A percentile compares a stretch with the other conserved stretches of the same genome.
phyloP scores from a whole-genome alignment of 1,140 invertebrate genomes.

The Drosophila sp. region DNA sequence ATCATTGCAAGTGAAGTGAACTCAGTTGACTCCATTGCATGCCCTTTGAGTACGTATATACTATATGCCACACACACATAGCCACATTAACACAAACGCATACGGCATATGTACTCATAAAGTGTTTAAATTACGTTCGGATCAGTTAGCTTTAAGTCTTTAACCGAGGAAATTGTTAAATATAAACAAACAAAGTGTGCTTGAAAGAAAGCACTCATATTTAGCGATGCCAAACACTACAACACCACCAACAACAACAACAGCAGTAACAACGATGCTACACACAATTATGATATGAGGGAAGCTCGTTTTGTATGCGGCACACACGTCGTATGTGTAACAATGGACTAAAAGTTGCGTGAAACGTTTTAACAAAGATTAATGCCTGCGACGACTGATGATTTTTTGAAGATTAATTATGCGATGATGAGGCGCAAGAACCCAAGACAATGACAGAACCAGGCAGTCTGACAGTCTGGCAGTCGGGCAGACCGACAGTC shows the following conservation, averaged over 20 bases:
- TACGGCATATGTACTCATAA: constrained; percentile 24
- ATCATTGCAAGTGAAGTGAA: constrained; percentile 82
- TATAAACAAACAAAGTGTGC: constrained; percentile 79
- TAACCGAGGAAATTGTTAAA: constrained; percentile 75
- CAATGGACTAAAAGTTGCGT: constrained; percentile 83
- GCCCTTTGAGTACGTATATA: constrained; percentile 4
- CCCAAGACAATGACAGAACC: constrained; percentile 70
- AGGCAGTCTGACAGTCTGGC: constrained; percentile 23
- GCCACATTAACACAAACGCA: background rate
- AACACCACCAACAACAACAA: constrained; percentile 26
- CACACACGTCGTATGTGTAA: constrained; percentile 75
- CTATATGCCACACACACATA: constrained; percentile 13
- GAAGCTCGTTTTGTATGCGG: constrained; percentile 66
- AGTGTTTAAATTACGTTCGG: constrained; percentile 62
- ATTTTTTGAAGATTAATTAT: constrained; percentile 84
- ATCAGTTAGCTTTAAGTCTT: constrained; percentile 65
- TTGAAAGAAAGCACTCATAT: constrained; percentile 64
- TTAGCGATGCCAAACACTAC: constrained; percentile 56
- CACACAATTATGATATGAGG: constrained; percentile 67
- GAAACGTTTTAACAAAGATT: constrained; percentile 84
- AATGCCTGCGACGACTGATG: constrained; percentile 83
- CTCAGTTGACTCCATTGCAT: constrained; percentile 77
- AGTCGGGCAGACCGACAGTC: constrained; percentile 11
- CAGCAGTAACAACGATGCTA: constrained; percentile 10
- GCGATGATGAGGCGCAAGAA: constrained; percentile 80